Evolutionary conservation across 2,888 invertebrate species (phyloP), one percentile per base, ranked within the genome.

Genomic region (Machimus rusticus): DNA sequence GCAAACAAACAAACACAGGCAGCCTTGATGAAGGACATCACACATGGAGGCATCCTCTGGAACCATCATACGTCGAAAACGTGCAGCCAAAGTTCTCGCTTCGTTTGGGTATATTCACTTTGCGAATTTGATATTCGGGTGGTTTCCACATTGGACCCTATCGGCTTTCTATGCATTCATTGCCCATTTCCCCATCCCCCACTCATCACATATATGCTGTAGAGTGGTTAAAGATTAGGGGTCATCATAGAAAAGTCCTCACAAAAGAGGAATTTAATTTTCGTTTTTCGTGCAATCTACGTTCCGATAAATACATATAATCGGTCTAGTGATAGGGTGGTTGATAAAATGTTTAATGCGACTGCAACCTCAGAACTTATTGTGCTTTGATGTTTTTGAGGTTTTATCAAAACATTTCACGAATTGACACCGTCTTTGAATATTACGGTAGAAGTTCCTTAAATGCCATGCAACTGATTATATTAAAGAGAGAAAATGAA

Each of bases 81-180:
- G 74, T 74, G 23, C 74, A 74, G 46, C 43, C 85, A 85, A 85
- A 43, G 46, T 85, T 85, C 74, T 85, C 74, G 74, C 85, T 85
- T 85, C 85, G 85, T 85, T 85, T 85, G 31, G 74, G 31, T 28
- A 85, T 85, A 85, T 85, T 85, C 74, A 74, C 43, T 85, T 85
- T 74, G 46, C 46, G n/a, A 85, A 85, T 85, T 85, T 85, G 43
- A 74, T 46, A 74, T 74, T 74, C 85, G 39, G 14, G 28, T n/a
- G 34, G 31, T 14, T 14, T 46, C 19, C 74, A 28, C 85, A 3
- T 31, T 85, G 66, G 23, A n/a, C n/a, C 23, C 66, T 23, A 66
- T 66, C 43, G 28, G 28, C 66, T 19, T 34, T 5, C 37, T 66
- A 19, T 55, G 57, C 23, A 51, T 78, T n/a, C 78, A 82, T 57